Base-by-base conservation (phyloP, 2,113 vertebrate genomes). In the Gila orcuttii region DNA sequence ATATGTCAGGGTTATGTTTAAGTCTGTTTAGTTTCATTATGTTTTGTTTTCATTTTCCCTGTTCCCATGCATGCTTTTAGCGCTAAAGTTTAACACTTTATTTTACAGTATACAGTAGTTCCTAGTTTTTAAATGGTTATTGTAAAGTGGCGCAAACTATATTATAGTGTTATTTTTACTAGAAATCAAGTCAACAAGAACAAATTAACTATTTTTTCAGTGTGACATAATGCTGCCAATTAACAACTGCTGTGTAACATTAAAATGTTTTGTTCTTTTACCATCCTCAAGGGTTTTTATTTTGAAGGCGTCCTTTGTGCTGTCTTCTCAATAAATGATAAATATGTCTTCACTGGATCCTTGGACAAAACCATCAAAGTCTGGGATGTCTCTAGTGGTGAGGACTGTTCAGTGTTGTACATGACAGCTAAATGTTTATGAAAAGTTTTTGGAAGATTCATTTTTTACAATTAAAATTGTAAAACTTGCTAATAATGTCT, bases 261-360 rank as follows among this genome's bases (percentile, higher is more conserved):
- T 64, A 64, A 25, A 66, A 6, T 55, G 66, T 74, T 3, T 39
- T 33, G 4, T 83, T 42, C 74, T 17, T 28, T 62, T 50, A 68
- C 8, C 60, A 66, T 84, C 23, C 50, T 77, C 84, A 89, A 96
- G 95, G 93, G 92, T 1, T 93, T 95, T 45, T 93, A 94, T 89
- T 95, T 93, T 45, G 89, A 91, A 77, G 93, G 95, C 0, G 87
- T 97, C 42, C 89, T 93, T 42, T 97, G 92, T 6, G 95, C 95
- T 25, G 94, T 94, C 4, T 97, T 96, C 92, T 96, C 96, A 6
- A 92, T 91, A 79, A 94, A 93, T 2, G 93, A 95, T 82, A 91
- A 92, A 50, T 94, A 93, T 0, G 68, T 96, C 84, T 95, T 93
- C 28, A 95, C 92, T 0, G 96, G 94, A 42, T 94, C 89, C 0